Evolutionary conservation across 2,113 vertebrate species (phyloP), one percentile per base, ranked within the genome.

Genomic region (Vulpes ferrilata): DNA sequence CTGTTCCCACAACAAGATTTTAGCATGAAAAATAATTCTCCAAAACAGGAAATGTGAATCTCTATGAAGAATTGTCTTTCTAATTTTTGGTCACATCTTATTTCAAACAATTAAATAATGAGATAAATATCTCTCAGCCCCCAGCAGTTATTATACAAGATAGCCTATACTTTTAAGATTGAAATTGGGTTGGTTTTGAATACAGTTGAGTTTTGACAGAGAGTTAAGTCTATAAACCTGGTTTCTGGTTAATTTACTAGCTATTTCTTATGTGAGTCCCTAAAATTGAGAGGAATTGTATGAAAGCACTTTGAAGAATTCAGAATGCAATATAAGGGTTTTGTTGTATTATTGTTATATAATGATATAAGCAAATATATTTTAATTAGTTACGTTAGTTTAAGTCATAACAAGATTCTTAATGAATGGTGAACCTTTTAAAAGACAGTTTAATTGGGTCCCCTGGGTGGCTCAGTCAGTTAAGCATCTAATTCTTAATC

Each of bases 281-380:
- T 83, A 73, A 82, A 79, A 80, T 35, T 90, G 43, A 60, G 22
- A 27, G 76, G 12, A 60, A 27, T 53, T 93, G 8, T 74, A 3
- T 85, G 60, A 95, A 90, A 82, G 11, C 22, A 38, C 59, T 87
- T 90, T 62, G 38, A 82, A 87, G 82, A 79, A 73, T 67, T 59
- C 43, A 59, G 22, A 59, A 23, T 59, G 17, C 13, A 51, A 57
- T 48, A 60, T 67, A 65, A 86, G 38, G 19, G 35, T 82, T 79
- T 60, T 89, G 51, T 38, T 85, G 73, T 32, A 48, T 67, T 88
- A 51, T 59, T 64, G 57, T 86, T 81, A 57, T 83, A 62, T 25
- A 7, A 57, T 65, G 23, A 69, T 22, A 88, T 12, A 79, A 51
- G 19, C 16, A 82, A 43, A 27, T 67, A 25, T 5, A 64, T 86